phyloP scores from a whole-genome alignment of 1,140 invertebrate genomes.

The Trichonephila inaurata region DNA sequence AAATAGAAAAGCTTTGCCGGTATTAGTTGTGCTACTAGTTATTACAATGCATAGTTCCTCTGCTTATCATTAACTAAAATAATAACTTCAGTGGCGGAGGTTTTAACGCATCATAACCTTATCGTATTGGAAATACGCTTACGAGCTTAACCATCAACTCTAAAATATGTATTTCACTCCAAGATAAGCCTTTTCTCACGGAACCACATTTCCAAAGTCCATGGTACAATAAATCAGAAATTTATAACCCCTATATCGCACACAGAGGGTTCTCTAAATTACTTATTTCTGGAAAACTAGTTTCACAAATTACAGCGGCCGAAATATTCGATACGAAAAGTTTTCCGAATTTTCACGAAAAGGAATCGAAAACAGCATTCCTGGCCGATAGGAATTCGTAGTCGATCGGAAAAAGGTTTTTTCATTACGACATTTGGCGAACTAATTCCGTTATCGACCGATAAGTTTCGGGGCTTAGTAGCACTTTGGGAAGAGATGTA shows the following conservation, averaged over 20 bases:
- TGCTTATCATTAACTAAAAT: not conserved
- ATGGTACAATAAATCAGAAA: conserved; percentile 23
- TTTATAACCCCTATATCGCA: conserved; percentile 16
- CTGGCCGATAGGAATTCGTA: conserved; percentile 7
- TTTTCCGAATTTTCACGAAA: not conserved
- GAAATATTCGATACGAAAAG: conserved; percentile 41
- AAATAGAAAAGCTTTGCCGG: not conserved
- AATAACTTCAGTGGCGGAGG: not conserved
- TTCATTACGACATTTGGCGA: conserved; percentile 45
- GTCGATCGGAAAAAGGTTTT: conserved; percentile 33
- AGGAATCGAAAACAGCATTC: conserved; percentile 20
- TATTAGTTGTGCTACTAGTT: not conserved
- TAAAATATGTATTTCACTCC: not conserved
- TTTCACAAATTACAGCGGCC: conserved; percentile 27
- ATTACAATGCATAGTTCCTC: not conserved
- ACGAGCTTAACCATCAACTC: not conserved
- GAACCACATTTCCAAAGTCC: not conserved
- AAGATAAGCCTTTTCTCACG: not conserved
- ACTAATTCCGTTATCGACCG: conserved; percentile 50
- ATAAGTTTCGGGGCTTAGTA: conserved; percentile 14
- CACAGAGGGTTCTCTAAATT: not conserved
- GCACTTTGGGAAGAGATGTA: conserved; percentile 45
- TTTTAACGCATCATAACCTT: conserved; percentile 3
- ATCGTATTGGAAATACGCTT: not conserved
- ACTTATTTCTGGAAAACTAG: conserved; percentile 31